Percentiles rank a stretch among this genome's conserved stretches.
Conservation (phyloP, 92 coral and sea anemone species). For the Phymanthus crucifer region DNA sequence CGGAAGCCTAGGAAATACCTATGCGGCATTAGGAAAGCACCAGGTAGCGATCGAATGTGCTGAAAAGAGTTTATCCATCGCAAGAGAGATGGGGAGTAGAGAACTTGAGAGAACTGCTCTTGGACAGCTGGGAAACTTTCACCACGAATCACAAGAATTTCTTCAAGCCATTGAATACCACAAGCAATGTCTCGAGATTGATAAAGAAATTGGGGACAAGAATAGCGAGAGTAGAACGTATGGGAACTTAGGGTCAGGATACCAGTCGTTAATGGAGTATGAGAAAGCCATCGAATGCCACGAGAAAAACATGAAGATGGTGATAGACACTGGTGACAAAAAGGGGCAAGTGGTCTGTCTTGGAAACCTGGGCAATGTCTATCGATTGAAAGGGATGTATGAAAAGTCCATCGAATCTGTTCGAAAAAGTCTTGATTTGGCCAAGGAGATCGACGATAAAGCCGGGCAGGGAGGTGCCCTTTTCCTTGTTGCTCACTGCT, state of each 20-base stretch:
- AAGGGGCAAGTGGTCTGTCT: neutral
- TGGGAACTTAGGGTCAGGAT: neutral
- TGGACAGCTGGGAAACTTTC: neutral
- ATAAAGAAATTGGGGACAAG: neutral
- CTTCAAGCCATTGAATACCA: neutral
- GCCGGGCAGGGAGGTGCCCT: neutral
- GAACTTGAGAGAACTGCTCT: neutral
- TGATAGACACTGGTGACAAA: neutral
- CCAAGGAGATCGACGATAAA: conserved; percentile 3
- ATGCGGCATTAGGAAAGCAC: neutral
- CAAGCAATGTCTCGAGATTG: neutral
- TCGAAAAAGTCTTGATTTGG: neutral
- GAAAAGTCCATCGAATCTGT: conserved; percentile 2
- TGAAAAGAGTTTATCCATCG: neutral
- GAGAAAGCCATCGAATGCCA: neutral
- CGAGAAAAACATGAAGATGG: neutral
- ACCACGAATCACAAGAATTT: neutral
- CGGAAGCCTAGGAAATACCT: neutral
- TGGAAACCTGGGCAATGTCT: neutral
- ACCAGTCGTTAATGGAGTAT: neutral
- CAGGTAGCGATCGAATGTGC: neutral
- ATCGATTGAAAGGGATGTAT: neutral
- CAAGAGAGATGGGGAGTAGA: neutral
- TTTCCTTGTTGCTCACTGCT: neutral
- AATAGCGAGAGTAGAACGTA: neutral